These are phyloP conservation scores for Cercocebus atys DNA, from an alignment of 2,113 vertebrate species.

Conservation along the genomic window DNA sequence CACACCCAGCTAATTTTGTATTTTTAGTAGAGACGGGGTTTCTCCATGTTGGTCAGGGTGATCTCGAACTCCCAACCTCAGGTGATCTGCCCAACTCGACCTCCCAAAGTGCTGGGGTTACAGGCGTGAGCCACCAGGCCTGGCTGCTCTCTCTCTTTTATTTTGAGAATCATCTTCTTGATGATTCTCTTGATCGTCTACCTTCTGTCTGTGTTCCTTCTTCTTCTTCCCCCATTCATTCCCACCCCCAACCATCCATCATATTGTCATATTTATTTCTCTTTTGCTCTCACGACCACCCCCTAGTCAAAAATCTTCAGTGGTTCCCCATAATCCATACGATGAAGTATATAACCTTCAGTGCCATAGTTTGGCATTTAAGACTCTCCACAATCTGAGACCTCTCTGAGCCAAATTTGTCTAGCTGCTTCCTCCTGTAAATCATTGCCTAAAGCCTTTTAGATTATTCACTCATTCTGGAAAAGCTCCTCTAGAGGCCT, in stretches of 20 bases:
- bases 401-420: neutral
- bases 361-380: neutral
- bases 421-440: neutral
- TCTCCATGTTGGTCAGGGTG: no score
- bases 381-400: neutral
- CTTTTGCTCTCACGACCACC: neutral
- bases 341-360: no score
- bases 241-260: neutral
- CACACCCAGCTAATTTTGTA: no score
- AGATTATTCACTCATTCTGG: neutral
- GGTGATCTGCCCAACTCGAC: no score
- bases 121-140: no score
- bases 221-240: neutral
- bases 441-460: neutral
- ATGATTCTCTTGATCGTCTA: neutral
- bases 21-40: no score
- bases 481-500: neutral
- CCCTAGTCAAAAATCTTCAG: neutral
- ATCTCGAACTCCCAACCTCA: no score
- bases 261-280: neutral
- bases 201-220: neutral
- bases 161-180: constrained; percentile 14
- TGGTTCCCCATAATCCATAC: no score
- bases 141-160: neutral
- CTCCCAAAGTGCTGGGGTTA: no score